Conservation (phyloP, 1,140 invertebrate genomes). For the Aphaenogaster rudis region DNA sequence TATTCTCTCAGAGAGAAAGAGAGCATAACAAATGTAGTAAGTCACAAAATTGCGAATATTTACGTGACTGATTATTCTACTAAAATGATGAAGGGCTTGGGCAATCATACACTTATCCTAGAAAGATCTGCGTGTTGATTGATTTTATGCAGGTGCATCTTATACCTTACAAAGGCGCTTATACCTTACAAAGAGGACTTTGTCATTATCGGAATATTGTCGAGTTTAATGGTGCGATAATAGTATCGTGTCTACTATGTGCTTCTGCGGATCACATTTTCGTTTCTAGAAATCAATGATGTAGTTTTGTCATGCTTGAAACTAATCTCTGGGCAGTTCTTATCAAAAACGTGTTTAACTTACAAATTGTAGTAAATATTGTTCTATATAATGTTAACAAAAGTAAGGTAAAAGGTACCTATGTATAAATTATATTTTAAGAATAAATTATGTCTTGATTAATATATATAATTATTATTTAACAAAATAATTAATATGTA, state of each 20-base stretch:
- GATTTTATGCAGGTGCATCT: background rate
- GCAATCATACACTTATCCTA: background rate
- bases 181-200: background rate
- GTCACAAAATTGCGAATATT: background rate
- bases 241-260: background rate
- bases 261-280: background rate
- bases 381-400: background rate
- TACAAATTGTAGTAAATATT: background rate
- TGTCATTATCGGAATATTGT: background rate
- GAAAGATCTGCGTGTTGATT: background rate
- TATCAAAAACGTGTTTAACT: background rate
- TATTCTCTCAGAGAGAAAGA: slow-evolving; percentile 54
- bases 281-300: background rate
- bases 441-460: background rate
- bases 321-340: background rate
- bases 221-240: background rate
- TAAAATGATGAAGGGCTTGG: slow-evolving; percentile 35
- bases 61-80: background rate
- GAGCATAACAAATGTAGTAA: background rate
- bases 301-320: background rate
- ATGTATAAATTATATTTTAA: background rate
- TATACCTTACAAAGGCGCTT: background rate
- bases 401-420: background rate
- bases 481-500: background rate
- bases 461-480: background rate